phyloP scores from a whole-genome alignment of 1,140 invertebrate species.

The Aphelenchoides besseyi region DNA sequence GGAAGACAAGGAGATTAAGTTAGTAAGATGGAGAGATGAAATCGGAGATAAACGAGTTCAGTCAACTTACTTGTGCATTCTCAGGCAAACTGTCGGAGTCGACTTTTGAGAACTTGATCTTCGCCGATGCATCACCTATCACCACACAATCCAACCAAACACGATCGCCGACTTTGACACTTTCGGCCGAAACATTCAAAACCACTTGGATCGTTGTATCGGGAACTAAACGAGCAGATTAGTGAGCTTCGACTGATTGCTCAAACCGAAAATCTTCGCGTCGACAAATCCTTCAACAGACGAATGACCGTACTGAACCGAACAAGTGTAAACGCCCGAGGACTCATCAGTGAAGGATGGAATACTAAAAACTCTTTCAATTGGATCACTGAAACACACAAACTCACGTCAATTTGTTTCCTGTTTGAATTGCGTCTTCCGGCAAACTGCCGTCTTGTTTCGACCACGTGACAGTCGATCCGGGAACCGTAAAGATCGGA shows the following conservation, averaged over 20 bases:
- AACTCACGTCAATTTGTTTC: constrained; percentile 53
- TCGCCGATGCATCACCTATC: constrained; percentile 52
- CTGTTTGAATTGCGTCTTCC: constrained; percentile 46
- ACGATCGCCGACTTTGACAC: constrained; percentile 54
- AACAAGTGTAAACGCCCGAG: constrained; percentile 55
- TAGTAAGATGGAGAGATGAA: background rate
- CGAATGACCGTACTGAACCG: constrained; percentile 54
- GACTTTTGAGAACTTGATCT: constrained; percentile 57
- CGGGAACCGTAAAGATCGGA: constrained; percentile 60
- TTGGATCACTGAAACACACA: background rate
- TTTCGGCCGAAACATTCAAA: constrained; percentile 56
- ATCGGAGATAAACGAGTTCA: background rate
- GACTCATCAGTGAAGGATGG: constrained; percentile 54
- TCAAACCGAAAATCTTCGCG: constrained; percentile 59
- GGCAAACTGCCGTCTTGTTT: constrained; percentile 51
- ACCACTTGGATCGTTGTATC: constrained; percentile 62
- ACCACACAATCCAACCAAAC: constrained; percentile 61
- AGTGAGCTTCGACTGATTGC: constrained; percentile 4
- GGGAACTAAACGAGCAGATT: constrained; percentile 46
- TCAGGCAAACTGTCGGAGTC: constrained; percentile 50
- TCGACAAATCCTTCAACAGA: constrained; percentile 59
- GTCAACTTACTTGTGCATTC: constrained; percentile 51
- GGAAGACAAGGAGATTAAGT: constrained; percentile 1
- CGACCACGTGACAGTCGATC: constrained; percentile 53
- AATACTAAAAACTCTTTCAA: constrained; percentile 49